Evolutionary conservation across 2,888 invertebrate species (phyloP).

Genomic region (Coenonympha arcania): DNA sequence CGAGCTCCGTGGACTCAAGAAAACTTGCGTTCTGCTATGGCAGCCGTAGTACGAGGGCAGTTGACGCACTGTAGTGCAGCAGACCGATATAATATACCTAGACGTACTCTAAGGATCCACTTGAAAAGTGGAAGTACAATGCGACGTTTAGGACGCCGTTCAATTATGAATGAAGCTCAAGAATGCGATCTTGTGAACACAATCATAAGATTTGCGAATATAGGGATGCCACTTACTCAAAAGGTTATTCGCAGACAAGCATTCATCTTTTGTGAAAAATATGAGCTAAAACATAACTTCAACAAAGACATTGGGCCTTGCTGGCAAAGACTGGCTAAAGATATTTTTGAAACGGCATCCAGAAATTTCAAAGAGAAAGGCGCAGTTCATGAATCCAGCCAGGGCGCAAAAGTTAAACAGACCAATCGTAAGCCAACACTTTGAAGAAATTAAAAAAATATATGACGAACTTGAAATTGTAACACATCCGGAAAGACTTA

Average conservation of each 20-base stretch:
- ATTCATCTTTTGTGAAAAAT: conserved; percentile 1
- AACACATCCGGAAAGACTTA: too few species aligned
- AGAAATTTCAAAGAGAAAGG: not conserved
- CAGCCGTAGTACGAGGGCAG: too few species aligned
- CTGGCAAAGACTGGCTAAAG: too few species aligned
- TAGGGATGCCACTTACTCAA: too few species aligned
- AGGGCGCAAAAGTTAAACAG: not conserved
- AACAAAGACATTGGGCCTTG: not conserved
- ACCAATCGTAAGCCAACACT: not conserved
- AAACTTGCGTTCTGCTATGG: too few species aligned
- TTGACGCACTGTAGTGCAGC: too few species aligned
- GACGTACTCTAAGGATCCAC: not conserved
- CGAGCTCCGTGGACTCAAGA: too few species aligned
- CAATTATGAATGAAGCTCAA: not conserved
- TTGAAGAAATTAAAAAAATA: not conserved
- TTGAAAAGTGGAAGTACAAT: not conserved
- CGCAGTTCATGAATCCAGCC: not conserved
- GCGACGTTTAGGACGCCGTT: not conserved
- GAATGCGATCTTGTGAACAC: not conserved
- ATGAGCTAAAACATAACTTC: not conserved
- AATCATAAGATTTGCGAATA: too few species aligned
- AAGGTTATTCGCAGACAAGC: not conserved
- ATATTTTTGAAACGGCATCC: not conserved
- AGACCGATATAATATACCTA: too few species aligned
- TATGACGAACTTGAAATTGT: not conserved